A percentile compares a stretch with the other conserved stretches of the same genome.
Conservation (phyloP, 2,113 vertebrate species). For the Hippocampus guttulatus region DNA sequence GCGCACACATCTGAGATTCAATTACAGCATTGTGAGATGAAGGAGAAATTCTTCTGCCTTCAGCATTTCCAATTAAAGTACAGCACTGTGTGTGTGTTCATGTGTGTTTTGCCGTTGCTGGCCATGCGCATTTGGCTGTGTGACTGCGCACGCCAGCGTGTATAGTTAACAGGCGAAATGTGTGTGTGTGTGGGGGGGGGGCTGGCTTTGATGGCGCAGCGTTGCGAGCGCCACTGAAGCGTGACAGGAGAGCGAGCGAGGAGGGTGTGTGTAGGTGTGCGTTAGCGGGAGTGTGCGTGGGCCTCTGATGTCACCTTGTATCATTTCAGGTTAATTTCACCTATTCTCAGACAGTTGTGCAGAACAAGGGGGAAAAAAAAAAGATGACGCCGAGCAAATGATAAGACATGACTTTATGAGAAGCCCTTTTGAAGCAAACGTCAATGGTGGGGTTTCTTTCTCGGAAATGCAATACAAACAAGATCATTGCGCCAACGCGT, state of each 20-base stretch:
- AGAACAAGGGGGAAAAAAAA: slow-evolving; percentile 26
- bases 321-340: slow-evolving; percentile 73
- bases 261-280: slow-evolving; percentile 8
- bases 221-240: slow-evolving; percentile 57
- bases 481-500: not conserved
- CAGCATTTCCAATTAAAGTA: slow-evolving; percentile 72
- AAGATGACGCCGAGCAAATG: slow-evolving; percentile 49
- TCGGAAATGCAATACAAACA: slow-evolving; percentile 5
- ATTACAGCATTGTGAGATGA: slow-evolving; percentile 73
- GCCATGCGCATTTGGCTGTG: slow-evolving; percentile 35
- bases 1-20: slow-evolving; percentile 62
- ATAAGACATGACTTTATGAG: slow-evolving; percentile 57
- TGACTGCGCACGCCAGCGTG: slow-evolving; percentile 34
- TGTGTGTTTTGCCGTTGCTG: slow-evolving; percentile 20
- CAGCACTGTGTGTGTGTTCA: slow-evolving; percentile 36
- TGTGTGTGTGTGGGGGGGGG: slow-evolving; percentile 40
- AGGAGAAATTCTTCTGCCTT: slow-evolving; percentile 72
- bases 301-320: slow-evolving; percentile 70
- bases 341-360: slow-evolving; percentile 54
- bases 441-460: slow-evolving; percentile 6
- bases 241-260: slow-evolving; percentile 30
- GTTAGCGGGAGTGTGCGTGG: slow-evolving; percentile 39
- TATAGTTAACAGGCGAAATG: slow-evolving; percentile 56
- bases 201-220: slow-evolving; percentile 59
- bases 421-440: slow-evolving; percentile 32